Conservation (phyloP, 2,888 invertebrate genomes). For the Yponomeuta evonymella region DNA sequence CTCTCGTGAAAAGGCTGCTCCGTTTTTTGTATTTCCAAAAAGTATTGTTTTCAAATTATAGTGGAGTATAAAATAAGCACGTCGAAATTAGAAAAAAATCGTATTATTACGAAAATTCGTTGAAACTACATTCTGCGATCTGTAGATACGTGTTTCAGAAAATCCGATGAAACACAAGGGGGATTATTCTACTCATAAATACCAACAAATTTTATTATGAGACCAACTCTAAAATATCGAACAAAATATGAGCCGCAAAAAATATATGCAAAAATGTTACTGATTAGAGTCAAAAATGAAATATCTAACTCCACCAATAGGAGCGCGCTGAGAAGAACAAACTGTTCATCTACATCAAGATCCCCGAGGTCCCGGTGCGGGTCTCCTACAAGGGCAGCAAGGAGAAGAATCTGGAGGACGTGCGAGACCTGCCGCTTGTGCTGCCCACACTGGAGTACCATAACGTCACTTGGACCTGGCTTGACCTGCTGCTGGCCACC, state of each 20-base stretch:
- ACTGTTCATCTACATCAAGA: conserved; percentile 98
- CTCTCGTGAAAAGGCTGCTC: no score
- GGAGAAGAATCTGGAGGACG: conserved; percentile 98
- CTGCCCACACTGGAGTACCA: conserved; percentile 98
- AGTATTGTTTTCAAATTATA: no score
- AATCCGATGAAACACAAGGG: no score
- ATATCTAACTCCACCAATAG: conserved; percentile 46
- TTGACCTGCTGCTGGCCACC: conserved; percentile 96
- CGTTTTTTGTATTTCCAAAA: no score
- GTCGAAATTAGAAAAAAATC: no score
- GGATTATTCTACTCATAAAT: no score
- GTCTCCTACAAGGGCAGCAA: conserved; percentile 98
- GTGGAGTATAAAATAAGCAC: no score
- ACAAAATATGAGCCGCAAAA: neutral
- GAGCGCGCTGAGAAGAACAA: conserved; percentile 99
- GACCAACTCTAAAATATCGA: no score
- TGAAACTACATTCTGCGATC: no score
- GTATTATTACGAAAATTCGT: no score
- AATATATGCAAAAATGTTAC: neutral
- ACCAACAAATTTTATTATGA: no score
- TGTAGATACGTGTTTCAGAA: no score
- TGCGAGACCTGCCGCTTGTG: conserved; percentile 93
- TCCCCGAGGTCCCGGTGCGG: conserved; percentile 95
- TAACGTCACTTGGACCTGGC: conserved; percentile 99
- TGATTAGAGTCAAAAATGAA: neutral